phyloP scores from a whole-genome alignment of 2,888 invertebrate genomes.

The Heliconius sara region DNA sequence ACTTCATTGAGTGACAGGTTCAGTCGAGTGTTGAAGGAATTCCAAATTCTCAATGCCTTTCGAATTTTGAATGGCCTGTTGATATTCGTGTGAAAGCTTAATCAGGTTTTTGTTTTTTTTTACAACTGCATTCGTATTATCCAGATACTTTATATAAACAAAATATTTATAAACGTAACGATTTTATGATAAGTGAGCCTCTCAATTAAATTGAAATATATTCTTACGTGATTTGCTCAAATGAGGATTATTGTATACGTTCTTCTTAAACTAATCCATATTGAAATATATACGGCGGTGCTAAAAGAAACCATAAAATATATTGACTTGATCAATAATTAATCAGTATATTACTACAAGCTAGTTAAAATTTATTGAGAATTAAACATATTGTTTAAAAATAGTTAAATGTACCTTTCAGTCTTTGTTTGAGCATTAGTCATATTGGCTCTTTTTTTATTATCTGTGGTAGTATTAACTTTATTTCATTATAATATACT shows the following conservation, averaged over 20 bases:
- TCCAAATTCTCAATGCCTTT: slow-evolving; percentile 42
- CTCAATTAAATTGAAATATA: background rate
- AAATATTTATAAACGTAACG: background rate
- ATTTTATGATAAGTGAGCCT: background rate
- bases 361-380: background rate
- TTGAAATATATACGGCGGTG: too few species aligned
- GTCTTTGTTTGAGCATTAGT: background rate
- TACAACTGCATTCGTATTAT: background rate
- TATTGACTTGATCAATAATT: too few species aligned
- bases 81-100: slow-evolving; percentile 47
- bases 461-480: background rate
- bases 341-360: background rate
- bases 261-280: too few species aligned
- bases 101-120: slow-evolving; percentile 22
- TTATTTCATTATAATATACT: background rate
- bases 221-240: background rate
- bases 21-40: slow-evolving; percentile 57
- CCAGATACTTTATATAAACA: background rate
- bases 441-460: background rate
- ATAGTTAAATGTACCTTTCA: background rate
- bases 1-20: slow-evolving; percentile 5
- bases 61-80: slow-evolving; percentile 57
- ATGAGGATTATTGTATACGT: too few species aligned
- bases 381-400: background rate
- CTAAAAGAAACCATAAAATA: too few species aligned